Conservation (phyloP, 2,113 vertebrate species). For the Epinephelus cyanopodus region DNA sequence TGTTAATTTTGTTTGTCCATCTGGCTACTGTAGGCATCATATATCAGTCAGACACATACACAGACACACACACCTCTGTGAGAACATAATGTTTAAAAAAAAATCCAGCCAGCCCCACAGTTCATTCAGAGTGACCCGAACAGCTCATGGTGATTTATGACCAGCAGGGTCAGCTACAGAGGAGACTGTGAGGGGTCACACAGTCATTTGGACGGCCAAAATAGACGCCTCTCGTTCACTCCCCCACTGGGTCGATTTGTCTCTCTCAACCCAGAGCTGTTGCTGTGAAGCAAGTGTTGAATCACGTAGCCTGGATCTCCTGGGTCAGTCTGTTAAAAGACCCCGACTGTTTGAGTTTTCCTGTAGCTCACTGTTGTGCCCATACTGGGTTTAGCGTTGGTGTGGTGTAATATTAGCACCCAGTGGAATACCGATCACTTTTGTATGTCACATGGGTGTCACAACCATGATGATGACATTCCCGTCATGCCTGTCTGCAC, state of each 20-base stretch:
- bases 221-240: slow-evolving; percentile 47
- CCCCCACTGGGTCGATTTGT: slow-evolving; percentile 49
- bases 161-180: slow-evolving; percentile 31
- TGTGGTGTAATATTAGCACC: slow-evolving; percentile 40
- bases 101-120: slow-evolving; percentile 14
- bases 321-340: background rate
- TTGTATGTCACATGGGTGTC: slow-evolving; percentile 36
- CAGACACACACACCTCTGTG: background rate
- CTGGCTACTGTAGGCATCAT: slow-evolving; percentile 5
- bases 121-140: slow-evolving; percentile 41
- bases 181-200: slow-evolving; percentile 48
- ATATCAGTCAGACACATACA: slow-evolving; percentile 13
- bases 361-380: slow-evolving; percentile 18
- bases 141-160: slow-evolving; percentile 69
- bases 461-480: slow-evolving; percentile 5
- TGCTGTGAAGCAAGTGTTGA: slow-evolving; percentile 28
- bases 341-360: slow-evolving; percentile 7
- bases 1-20: slow-evolving; percentile 22
- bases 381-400: slow-evolving; percentile 9
- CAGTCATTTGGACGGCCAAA: slow-evolving; percentile 54
- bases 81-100: slow-evolving; percentile 38
- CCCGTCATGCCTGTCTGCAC: slow-evolving; percentile 24
- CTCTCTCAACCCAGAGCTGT: slow-evolving; percentile 34
- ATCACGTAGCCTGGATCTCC: background rate
- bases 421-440: slow-evolving; percentile 14